A percentile compares a stretch with the other conserved stretches of the same genome.
Conservation (phyloP, 2,113 vertebrate genomes). For the Bostrychus sinensis region DNA sequence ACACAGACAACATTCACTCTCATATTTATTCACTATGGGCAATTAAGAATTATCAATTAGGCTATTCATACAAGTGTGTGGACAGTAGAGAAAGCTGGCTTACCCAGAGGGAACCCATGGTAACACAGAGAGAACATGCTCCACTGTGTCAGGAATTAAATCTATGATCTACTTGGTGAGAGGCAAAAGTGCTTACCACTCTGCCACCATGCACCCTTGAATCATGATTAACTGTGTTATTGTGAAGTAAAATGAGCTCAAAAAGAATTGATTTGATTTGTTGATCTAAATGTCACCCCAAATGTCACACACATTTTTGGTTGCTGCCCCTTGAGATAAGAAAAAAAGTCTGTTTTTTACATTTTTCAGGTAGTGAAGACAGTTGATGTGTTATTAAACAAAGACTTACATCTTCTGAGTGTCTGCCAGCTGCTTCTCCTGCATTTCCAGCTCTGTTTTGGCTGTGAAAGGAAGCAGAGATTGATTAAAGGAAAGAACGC, state of each 20-base stretch:
- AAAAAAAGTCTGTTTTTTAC: constrained; percentile 9
- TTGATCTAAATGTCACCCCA: background rate
- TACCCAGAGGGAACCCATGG: too few species aligned
- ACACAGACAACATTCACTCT: background rate
- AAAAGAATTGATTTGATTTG: too few species aligned
- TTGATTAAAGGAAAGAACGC: constrained; percentile 9
- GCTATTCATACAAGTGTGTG: background rate
- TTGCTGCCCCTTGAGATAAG: background rate
- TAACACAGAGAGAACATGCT: background rate
- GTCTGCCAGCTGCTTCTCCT: constrained; percentile 86
- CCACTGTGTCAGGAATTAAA: too few species aligned
- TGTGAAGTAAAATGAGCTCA: too few species aligned
- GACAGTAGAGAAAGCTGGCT: too few species aligned
- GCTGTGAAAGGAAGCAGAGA: constrained; percentile 78
- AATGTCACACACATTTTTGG: background rate
- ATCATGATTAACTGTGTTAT: too few species aligned
- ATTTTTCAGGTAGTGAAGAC: constrained; percentile 10
- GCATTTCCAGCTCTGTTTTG: constrained; percentile 87
- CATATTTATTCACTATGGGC: background rate
- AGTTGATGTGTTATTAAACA: constrained; percentile 9
- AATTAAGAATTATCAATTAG: background rate
- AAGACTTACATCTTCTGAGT: constrained; percentile 87
- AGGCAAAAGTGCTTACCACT: background rate
- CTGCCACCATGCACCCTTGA: background rate
- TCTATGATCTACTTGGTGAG: too few species aligned